Base-by-base conservation (phyloP, 2,113 vertebrate genomes). In the Eretmochelys imbricata region DNA sequence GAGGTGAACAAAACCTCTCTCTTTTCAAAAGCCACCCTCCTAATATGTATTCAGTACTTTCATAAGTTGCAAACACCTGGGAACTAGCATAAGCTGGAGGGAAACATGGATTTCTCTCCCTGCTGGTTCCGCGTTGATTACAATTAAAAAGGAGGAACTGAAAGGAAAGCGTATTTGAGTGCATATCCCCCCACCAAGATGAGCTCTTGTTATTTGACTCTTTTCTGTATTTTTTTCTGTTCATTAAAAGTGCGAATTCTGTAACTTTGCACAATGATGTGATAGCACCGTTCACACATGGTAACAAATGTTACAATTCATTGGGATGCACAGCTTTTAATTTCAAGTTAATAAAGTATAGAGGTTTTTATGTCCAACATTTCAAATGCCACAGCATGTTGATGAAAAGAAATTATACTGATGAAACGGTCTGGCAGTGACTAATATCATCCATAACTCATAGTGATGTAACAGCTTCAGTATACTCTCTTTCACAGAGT, bases 401-500 rank as follows among this genome's bases (percentile, higher is more conserved):
- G 97, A 97, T 97, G 97, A 95, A 95, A 98, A 97, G 97, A 98
- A 97, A 97, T 97, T 94, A 91, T 95, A 98, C 97, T 96, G 98
- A 98, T 93, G 96, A 97, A 97, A 96, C 29, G 46, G 94, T 98
- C 98, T 98, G 97, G 95, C 97, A 97, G 96, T 98, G 98, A 98
- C 98, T 98, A 98, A 98, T 98, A 98, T 97, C 87, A 88, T 16
- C 97, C 97, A 94, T 98, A 98, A 98, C 93, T 97, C 96, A 93
- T 91, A 78, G 89, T 84, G 83, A 96, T 97, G 93, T 96, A 95
- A 96, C 96, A 96, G 93, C 13, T 88, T 90, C 94, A 96, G 98
- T 95, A 94, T 96, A 97, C 97, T 95, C 89, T 92, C 92, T 96
- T 87, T 85, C 86, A 69, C 80, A 95, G 96, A 98, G 96, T 83